Percentiles rank a stretch among this genome's conserved stretches.
phyloP scores from a whole-genome alignment of 2,113 vertebrate genomes.

The Neogobius melanostomus region DNA sequence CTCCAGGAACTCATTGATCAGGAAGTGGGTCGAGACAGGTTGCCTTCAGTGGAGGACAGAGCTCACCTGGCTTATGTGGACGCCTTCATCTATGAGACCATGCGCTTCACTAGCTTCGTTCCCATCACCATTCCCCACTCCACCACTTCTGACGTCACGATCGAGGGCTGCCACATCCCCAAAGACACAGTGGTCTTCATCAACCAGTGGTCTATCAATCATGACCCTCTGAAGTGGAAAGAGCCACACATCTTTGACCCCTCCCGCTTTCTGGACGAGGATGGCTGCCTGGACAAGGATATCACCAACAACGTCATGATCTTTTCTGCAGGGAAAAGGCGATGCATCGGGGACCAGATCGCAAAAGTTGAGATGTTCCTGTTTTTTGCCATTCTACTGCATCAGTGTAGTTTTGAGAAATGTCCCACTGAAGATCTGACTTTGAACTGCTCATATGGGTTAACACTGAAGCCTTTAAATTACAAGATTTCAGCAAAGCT shows the following conservation, averaged over 20 bases:
- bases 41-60: constrained; percentile 77
- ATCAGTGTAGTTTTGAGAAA: constrained; percentile 80
- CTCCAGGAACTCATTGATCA: constrained; percentile 79
- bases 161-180: constrained; percentile 79
- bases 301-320: constrained; percentile 78
- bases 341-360: constrained; percentile 83
- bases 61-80: constrained; percentile 72
- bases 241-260: constrained; percentile 83
- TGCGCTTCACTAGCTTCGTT: constrained; percentile 85
- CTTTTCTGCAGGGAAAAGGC: constrained; percentile 81
- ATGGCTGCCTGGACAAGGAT: constrained; percentile 74
- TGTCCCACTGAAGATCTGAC: constrained; percentile 67
- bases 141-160: constrained; percentile 79
- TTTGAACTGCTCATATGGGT: constrained; percentile 76
- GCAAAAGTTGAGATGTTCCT: constrained; percentile 83
- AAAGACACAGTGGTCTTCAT: constrained; percentile 84
- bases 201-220: constrained; percentile 88
- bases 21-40: constrained; percentile 77
- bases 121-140: constrained; percentile 86
- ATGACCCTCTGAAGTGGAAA: constrained; percentile 78
- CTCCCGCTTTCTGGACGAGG: constrained; percentile 74
- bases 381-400: constrained; percentile 79
- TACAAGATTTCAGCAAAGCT: constrained; percentile 73
- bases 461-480: constrained; percentile 78
- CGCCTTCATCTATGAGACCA: constrained; percentile 82